Conservation (phyloP, 2,888 invertebrate species). For the Archips xylosteana region DNA sequence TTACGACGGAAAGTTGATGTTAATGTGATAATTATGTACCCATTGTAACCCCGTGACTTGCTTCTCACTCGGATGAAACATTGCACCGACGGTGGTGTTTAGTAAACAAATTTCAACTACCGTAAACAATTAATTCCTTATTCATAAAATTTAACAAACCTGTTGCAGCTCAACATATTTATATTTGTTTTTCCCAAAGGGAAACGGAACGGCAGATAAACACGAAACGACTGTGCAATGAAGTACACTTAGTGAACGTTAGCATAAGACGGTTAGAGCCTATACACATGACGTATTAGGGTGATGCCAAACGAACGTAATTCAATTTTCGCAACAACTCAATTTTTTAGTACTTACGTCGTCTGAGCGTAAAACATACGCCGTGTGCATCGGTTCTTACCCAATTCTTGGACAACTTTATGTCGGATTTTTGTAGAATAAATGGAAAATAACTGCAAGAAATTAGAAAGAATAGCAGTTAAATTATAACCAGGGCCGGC, state of each 20-base stretch:
- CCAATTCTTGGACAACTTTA: not conserved
- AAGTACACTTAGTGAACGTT: not conserved
- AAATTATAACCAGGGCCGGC: too few species aligned
- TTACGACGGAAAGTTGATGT: slow-evolving; percentile 16
- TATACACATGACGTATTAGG: too few species aligned
- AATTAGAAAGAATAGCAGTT: too few species aligned
- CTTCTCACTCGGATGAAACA: not conserved
- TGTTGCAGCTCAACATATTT: not conserved
- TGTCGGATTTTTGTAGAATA: not conserved
- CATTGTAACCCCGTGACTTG: slow-evolving; percentile 17
- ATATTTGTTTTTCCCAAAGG: not conserved
- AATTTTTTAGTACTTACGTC: too few species aligned
- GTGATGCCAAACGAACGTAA: too few species aligned
- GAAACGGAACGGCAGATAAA: not conserved
- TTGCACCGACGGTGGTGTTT: not conserved
- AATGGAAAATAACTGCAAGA: too few species aligned
- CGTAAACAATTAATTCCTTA: not conserved
- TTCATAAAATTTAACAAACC: not conserved
- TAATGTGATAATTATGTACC: slow-evolving; percentile 18
- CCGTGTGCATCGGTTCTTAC: not conserved
- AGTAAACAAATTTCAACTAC: not conserved
- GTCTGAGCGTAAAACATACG: too few species aligned
- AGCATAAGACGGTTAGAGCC: not conserved
- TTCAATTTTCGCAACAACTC: too few species aligned
- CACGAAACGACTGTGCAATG: not conserved